Conservation (phyloP, 2,888 invertebrate species). For the Esperia sulphurella region DNA sequence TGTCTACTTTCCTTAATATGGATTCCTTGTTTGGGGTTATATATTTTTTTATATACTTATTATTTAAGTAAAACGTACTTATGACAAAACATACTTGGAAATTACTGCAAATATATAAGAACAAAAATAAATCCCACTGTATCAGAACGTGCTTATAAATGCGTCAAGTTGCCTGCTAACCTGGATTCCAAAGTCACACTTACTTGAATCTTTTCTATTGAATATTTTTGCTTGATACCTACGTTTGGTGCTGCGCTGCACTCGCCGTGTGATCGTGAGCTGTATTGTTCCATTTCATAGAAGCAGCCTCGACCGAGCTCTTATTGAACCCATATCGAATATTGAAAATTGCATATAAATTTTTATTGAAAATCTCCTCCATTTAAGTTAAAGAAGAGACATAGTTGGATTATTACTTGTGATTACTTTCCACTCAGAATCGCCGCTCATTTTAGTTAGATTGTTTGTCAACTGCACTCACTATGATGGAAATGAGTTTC, state of each 20-base stretch:
- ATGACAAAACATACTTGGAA: no score
- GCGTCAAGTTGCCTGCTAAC: no score
- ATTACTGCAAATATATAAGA: no score
- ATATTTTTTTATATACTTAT: no score
- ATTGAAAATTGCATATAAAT: constrained; percentile 34
- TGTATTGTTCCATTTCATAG: constrained; percentile 6
- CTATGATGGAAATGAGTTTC: constrained; percentile 22
- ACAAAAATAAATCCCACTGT: no score
- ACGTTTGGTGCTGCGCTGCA: not conserved
- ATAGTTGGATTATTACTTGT: constrained; percentile 5
- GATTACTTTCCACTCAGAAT: constrained; percentile 8
- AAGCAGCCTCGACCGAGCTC: constrained; percentile 12
- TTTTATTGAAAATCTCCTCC: constrained; percentile 17
- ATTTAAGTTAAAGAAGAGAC: constrained; percentile 3
- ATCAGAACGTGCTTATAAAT: no score
- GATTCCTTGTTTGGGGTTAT: no score
- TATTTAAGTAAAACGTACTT: no score
- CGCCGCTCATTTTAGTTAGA: constrained; percentile 12
- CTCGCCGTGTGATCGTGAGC: not conserved
- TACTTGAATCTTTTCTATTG: not conserved
- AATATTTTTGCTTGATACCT: not conserved
- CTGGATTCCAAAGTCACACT: not conserved
- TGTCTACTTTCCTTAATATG: no score
- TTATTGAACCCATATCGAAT: constrained; percentile 36
- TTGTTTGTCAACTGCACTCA: constrained; percentile 19